Base-by-base conservation (phyloP, 2,888 invertebrate species). In the Ennomos quercinarius region DNA sequence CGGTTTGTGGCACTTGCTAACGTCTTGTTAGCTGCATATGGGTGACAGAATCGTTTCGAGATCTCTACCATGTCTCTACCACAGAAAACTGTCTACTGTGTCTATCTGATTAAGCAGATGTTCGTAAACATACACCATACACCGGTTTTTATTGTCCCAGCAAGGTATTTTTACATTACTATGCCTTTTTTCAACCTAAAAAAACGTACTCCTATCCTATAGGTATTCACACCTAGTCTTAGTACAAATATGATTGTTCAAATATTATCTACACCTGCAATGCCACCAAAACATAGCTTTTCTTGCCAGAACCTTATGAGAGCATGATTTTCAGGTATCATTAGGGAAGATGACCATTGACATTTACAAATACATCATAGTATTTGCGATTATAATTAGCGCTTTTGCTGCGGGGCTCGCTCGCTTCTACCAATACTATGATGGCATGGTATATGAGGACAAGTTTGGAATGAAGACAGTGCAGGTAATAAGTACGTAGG, bases 261-360 rank as follows among this genome's bases (percentile, higher is more conserved):
- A 17, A 17, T 17, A 17, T n/a, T 17, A 27, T 27, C 27, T 27
- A 27, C 27, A 5, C 27, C 27, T 27, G 5, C 27, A 27, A 27
- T 27, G 27, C 27, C 2, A 3, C 27, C 6, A 27, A 27, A 27
- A 27, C 27, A 17, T n/a, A 27, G 27, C 27, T 17, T 17, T 17
- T 17, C 17, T 17, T 6, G 27, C 27, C 27, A 27, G 6, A 1
- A 6, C 27, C 27, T 27, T 42, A 27, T 4, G 34, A 9, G 34
- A 39, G 9, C 34, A 12, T 35, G 36, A 27, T 46, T 71, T 60
- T 55, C 93, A 95, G 87, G 94, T 95, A 55, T 94, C 95, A 1
- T 83, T 95, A 42, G 95, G 95, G 10, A 95, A 95, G 80, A 95
- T 95, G 95, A 92, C 94, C 36, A 89, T 93, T n/a, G 95, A 95